Base-by-base conservation (phyloP, 1,140 invertebrate species). In the Forficula auricularia region DNA sequence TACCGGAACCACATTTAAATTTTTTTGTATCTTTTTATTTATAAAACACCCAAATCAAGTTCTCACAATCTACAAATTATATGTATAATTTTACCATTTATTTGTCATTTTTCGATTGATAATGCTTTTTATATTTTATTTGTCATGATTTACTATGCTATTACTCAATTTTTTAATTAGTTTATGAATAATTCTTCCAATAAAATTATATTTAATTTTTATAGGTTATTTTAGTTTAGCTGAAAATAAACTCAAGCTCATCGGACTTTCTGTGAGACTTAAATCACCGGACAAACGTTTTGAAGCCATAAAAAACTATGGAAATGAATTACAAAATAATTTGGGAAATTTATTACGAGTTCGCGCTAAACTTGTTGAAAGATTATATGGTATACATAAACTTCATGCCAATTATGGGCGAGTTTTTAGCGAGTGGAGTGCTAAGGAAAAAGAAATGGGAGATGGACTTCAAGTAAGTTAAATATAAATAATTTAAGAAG, bases 351-450 rank as follows among this genome's bases (percentile, higher is more conserved):
- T 68, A 13, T 48, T 69, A 27, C 54, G 70, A 41, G 62, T 65
- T 48, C 70, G 77, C 42, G 72, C 77, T 27, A 69, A 72, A 52
- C 70, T 83, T 47, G 79, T 75, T 52, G 79, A 83, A 54, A 78
- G 77, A 52, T 69, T 80, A 46, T 83, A 79, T 59, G 77, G 71
- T 30, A 64, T 86, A n/a, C 79, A 82, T 53, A 85, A 85, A 57
- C 60, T 85, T 22, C 82, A 86, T 58, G 72, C 72, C 1, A 81
- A 82, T 61, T 86, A 86, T 57, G 81, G 82, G 2, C 70, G 81
- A 43, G 68, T 86, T 19, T 85, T 85, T 49, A 83, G 80, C 52
- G 82, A 88, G 62, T 86, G 82, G 81, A 84, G 81, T 62, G 79
- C 75, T 15, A 75, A 82, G 44, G 83, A 88, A 55, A 82, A 76